These are phyloP conservation scores for Loripinus fragilis DNA, from an alignment of 2,888 invertebrate species.

Conservation along the genomic window DNA sequence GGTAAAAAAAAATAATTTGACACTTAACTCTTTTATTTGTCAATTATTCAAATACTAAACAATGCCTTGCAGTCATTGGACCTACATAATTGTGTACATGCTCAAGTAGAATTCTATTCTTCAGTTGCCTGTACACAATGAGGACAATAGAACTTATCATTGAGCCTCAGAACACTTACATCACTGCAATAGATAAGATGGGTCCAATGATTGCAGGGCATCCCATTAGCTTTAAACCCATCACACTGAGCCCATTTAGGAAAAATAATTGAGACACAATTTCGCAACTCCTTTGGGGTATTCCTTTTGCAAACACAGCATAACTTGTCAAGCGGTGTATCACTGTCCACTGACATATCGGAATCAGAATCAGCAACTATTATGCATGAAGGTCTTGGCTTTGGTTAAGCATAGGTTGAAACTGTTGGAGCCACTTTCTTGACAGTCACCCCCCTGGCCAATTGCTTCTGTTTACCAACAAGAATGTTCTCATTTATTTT, in stretches of 20 bases:
- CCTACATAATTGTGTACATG: neutral
- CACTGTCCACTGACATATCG: constrained; percentile 3
- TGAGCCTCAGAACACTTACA: constrained; percentile 1
- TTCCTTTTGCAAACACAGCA: constrained; percentile 15
- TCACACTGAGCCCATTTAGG: constrained; percentile 18
- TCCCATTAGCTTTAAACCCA: neutral
- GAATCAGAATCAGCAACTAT: constrained; percentile 3
- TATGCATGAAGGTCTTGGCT: constrained; percentile 10
- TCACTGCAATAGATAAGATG: neutral
- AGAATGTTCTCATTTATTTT: neutral
- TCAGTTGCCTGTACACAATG: constrained; percentile 7
- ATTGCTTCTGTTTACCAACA: neutral
- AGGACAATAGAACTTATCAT: constrained; percentile 17
- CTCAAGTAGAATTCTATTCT: neutral
- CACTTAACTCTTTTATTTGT: neutral
- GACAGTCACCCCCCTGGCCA: neutral
- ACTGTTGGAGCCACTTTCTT: neutral
- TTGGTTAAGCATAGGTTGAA: neutral
- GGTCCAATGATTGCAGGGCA: constrained; percentile 12
- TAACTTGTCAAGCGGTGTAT: neutral
- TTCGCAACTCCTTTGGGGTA: neutral
- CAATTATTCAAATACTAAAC: neutral
- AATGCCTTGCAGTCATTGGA: neutral
- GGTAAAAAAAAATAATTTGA: neutral
- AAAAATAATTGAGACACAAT: neutral